phyloP scores from a whole-genome alignment of 2,888 invertebrate species.

The Nebria salina region DNA sequence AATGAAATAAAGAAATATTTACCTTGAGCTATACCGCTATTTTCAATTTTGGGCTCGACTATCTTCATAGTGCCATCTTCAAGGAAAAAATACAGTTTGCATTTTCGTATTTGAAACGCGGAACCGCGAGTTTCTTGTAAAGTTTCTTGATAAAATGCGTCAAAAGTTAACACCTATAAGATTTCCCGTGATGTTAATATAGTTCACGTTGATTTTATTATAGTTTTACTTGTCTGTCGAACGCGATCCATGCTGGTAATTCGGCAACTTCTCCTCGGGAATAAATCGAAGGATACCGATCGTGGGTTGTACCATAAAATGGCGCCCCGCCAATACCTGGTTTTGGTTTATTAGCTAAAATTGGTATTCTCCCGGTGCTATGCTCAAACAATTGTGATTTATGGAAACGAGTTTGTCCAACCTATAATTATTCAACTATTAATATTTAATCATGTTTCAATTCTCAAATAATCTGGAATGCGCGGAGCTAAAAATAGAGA shows the following conservation, averaged over 20 bases:
- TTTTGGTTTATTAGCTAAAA: constrained; percentile 70
- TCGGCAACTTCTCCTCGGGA: constrained; percentile 79
- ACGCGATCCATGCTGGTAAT: constrained; percentile 86
- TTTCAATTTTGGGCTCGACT: constrained; percentile 80
- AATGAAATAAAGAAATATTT: neutral
- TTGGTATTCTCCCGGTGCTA: constrained; percentile 66
- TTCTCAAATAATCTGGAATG: too few species aligned
- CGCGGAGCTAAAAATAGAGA: too few species aligned
- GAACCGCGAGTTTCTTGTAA: constrained; percentile 77
- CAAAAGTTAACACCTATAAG: constrained; percentile 75
- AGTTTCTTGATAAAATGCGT: constrained; percentile 83
- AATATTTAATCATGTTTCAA: constrained; percentile 9
- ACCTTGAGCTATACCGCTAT: constrained; percentile 89
- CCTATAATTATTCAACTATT: constrained; percentile 60
- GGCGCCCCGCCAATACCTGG: constrained; percentile 70
- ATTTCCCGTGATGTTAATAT: neutral
- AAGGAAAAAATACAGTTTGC: constrained; percentile 85
- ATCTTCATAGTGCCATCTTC: constrained; percentile 95
- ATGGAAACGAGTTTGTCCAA: constrained; percentile 72
- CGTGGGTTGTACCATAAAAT: constrained; percentile 63
- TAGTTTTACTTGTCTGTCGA: constrained; percentile 77
- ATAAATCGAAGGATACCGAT: constrained; percentile 75
- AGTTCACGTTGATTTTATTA: too few species aligned
- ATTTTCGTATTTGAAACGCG: constrained; percentile 77
- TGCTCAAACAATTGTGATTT: constrained; percentile 71